Evolutionary conservation across 2,888 invertebrate species (phyloP).

Genomic region (Patella depressa): DNA sequence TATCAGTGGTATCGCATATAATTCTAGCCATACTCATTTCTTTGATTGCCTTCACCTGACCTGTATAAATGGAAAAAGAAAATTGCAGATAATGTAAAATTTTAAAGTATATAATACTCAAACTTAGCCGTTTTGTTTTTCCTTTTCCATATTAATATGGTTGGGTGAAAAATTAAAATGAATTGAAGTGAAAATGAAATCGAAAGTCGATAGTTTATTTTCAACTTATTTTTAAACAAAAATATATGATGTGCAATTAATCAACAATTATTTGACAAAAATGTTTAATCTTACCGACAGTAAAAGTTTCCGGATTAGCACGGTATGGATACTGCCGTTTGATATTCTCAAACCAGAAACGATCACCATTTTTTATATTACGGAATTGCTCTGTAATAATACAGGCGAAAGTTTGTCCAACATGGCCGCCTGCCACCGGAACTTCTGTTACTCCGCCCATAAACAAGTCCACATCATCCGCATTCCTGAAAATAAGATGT

Average conservation of each 20-base stretch:
- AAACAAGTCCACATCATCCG: conserved; percentile 90
- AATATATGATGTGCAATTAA: too few relatives aligned
- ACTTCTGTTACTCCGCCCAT: conserved; percentile 88
- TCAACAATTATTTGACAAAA: too few relatives aligned
- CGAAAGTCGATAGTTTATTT: too few relatives aligned
- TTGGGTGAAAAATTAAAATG: too few relatives aligned
- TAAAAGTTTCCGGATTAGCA: too few relatives aligned
- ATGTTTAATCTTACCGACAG: too few relatives aligned
- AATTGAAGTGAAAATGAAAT: too few relatives aligned
- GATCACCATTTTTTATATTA: conserved; percentile 84
- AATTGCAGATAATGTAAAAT: too few relatives aligned
- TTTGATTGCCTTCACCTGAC: conserved; percentile 28
- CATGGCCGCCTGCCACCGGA: conserved; percentile 81
- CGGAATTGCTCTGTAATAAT: conserved; percentile 88
- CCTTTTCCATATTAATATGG: too few relatives aligned
- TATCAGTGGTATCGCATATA: conserved; percentile 32
- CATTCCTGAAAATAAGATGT: conserved; percentile 72
- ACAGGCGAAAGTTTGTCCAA: conserved; percentile 89
- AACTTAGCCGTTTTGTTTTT: too few relatives aligned
- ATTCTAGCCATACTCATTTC: conserved; percentile 28
- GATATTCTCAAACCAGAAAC: conserved; percentile 89
- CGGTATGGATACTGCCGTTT: neutral
- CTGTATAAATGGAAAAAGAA: conserved; percentile 14
- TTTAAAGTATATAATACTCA: too few relatives aligned
- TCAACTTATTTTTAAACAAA: too few relatives aligned